Evolutionary conservation across 2,113 vertebrate species (phyloP).

Genomic region (sheep (Ovis aries)): DNA sequence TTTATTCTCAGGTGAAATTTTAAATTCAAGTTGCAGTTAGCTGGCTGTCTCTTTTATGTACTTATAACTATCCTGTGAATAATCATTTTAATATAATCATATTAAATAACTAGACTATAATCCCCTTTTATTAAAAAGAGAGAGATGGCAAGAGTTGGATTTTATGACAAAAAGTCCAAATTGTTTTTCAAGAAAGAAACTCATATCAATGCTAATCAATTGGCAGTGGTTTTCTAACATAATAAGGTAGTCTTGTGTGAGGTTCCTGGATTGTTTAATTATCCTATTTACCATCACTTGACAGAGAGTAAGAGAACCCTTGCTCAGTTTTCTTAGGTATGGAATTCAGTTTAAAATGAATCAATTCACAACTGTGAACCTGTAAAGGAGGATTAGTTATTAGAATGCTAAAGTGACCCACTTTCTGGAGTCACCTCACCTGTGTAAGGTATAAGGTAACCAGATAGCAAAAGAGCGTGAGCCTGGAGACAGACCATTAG

Average conservation of each 20-base stretch:
- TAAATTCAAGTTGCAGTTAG: neutral
- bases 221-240: neutral
- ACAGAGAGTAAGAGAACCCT: neutral
- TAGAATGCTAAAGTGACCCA: neutral
- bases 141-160: neutral
- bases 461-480: neutral
- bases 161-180: neutral
- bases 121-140: neutral
- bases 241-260: neutral
- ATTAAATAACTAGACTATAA: neutral
- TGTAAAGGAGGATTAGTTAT: neutral
- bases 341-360: neutral
- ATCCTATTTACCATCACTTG: neutral
- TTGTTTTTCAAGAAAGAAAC: neutral
- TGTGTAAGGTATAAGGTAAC: neutral
- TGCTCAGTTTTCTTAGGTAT: neutral
- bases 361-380: neutral
- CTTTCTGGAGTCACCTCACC: neutral
- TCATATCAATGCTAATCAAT: neutral
- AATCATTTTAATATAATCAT: constrained; percentile 14
- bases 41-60: neutral
- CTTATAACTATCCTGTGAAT: neutral
- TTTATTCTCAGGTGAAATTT: constrained; percentile 37
- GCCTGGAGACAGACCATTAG: neutral
- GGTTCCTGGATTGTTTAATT: neutral